Evolutionary conservation across 2,113 vertebrate species (phyloP).

Genomic region (Catagonus wagneri): DNA sequence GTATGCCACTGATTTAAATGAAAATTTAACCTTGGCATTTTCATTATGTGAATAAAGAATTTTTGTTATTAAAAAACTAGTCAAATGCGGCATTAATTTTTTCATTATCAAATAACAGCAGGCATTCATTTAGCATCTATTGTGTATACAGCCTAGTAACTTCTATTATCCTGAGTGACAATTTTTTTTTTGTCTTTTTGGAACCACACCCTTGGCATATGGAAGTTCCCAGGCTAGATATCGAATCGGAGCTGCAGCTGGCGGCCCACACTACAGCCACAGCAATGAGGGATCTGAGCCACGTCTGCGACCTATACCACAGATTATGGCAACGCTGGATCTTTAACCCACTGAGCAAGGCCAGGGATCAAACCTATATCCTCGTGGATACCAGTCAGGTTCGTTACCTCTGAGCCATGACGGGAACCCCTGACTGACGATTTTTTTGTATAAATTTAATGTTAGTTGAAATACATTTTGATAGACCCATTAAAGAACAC

Average conservation of each 20-base stretch:
- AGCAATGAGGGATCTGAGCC: too few relatives aligned
- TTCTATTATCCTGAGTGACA: neutral
- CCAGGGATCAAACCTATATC: too few relatives aligned
- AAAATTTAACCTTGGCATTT: neutral
- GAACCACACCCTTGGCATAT: too few relatives aligned
- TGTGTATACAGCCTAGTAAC: neutral
- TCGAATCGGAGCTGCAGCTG: too few relatives aligned
- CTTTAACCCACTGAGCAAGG: too few relatives aligned
- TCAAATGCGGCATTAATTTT: neutral
- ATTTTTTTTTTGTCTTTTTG: neutral
- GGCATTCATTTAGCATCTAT: neutral
- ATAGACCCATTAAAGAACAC: neutral
- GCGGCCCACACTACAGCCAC: too few relatives aligned
- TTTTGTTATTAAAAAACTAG: neutral
- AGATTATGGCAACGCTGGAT: too few relatives aligned
- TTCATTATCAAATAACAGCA: neutral
- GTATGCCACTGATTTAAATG: constrained; percentile 15
- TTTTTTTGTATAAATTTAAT: constrained; percentile 5
- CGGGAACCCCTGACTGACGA: neutral
- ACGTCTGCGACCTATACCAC: too few relatives aligned
- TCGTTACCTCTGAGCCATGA: too few relatives aligned
- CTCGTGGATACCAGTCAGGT: too few relatives aligned
- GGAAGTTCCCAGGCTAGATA: too few relatives aligned
- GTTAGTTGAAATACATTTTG: neutral
- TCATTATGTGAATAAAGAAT: neutral